Conservation (phyloP, 2,888 invertebrate genomes). For the Auanema sp. region DNA sequence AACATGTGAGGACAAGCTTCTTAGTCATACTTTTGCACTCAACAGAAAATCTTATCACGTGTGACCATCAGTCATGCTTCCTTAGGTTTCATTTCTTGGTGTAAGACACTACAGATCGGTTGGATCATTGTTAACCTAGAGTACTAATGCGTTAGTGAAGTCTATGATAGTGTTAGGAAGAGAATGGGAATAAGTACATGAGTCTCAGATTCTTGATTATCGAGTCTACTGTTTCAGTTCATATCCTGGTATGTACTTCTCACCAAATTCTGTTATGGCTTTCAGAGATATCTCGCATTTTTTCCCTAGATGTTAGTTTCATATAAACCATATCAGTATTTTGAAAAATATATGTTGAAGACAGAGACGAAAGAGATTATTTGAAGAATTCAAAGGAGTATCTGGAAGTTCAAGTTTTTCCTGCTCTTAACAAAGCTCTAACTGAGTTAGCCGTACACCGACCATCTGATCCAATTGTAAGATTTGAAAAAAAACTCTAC, state of each 20-base stretch:
- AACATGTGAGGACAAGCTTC: no score
- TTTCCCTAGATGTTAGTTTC: slow-evolving; percentile 28
- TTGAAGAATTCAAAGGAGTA: slow-evolving; percentile 33
- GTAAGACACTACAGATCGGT: not conserved
- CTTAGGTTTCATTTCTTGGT: not conserved
- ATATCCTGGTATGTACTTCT: slow-evolving; percentile 23
- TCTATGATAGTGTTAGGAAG: no score
- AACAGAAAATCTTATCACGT: no score
- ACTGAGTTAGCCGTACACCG: slow-evolving; percentile 32
- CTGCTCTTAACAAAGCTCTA: slow-evolving; percentile 26
- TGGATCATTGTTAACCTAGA: no score
- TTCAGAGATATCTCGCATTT: slow-evolving; percentile 35
- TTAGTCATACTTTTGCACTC: no score
- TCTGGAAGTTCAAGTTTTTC: slow-evolving; percentile 30
- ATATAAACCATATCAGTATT: not conserved
- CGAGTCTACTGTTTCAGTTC: slow-evolving; percentile 8
- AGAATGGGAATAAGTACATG: no score
- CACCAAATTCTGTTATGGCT: slow-evolving; percentile 26
- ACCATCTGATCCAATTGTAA: slow-evolving; percentile 38
- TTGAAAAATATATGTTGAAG: slow-evolving; percentile 18
- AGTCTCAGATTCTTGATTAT: no score
- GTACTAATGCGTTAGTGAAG: no score
- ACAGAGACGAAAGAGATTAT: slow-evolving; percentile 22
- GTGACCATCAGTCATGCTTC: not conserved
- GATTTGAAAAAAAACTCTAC: slow-evolving; percentile 1